Percentiles rank a stretch among this genome's conserved stretches.
Conservation (phyloP, 2,113 vertebrate species). For the Nerophis lumbriciformis region DNA sequence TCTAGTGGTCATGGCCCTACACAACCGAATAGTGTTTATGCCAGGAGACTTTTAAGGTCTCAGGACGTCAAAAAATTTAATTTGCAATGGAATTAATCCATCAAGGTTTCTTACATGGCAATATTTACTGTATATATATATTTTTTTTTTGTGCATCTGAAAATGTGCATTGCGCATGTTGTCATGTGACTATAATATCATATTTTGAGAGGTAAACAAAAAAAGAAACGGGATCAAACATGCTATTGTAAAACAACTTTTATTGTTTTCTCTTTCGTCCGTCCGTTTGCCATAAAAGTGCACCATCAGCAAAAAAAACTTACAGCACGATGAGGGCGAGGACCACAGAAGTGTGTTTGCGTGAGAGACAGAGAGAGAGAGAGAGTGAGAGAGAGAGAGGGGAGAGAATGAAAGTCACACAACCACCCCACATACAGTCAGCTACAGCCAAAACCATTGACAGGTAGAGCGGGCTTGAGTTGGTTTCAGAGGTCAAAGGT, state of each 20-base stretch:
- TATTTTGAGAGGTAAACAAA: neutral
- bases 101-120: too few species aligned
- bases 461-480: conserved; percentile 17
- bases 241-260: conserved; percentile 74
- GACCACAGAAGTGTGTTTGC: conserved; percentile 47
- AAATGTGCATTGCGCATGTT: too few species aligned
- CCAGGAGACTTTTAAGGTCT: too few species aligned
- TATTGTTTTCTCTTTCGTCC: conserved; percentile 71
- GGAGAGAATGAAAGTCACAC: conserved; percentile 55
- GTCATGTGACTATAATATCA: too few species aligned
- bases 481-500: conserved; percentile 41
- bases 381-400: conserved; percentile 34
- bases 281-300: conserved; percentile 70
- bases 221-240: conserved; percentile 26
- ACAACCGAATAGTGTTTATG: too few species aligned
- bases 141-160: too few species aligned
- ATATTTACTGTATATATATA: too few species aligned
- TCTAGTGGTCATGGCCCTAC: too few species aligned
- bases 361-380: neutral
- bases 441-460: conserved; percentile 61
- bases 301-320: conserved; percentile 65
- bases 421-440: conserved; percentile 56
- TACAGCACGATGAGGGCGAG: conserved; percentile 58
- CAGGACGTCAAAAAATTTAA: too few species aligned
- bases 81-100: too few species aligned